Percentiles rank a stretch among this genome's conserved stretches.
Conservation (phyloP, 2,797 vertebrate genomes). For the Taenioides sp. region DNA sequence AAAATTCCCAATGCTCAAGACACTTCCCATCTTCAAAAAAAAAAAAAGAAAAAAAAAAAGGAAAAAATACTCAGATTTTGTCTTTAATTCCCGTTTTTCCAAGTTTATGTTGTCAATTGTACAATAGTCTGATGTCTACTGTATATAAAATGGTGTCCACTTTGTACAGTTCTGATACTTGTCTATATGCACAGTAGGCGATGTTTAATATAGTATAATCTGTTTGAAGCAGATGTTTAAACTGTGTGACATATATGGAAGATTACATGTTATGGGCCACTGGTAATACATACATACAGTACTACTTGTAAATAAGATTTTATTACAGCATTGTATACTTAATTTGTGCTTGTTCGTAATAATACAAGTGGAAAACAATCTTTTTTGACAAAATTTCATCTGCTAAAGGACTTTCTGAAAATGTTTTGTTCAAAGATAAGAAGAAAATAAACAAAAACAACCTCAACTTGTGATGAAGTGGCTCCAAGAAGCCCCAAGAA, state of each 20-base stretch:
- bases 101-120: constrained; percentile 56
- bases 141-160: constrained; percentile 72
- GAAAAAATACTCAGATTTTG: constrained; percentile 21
- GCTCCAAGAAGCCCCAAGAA: constrained; percentile 25
- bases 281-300: constrained; percentile 66
- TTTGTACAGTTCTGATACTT: constrained; percentile 78
- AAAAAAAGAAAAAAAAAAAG: background rate
- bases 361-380: constrained; percentile 69
- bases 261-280: constrained; percentile 74
- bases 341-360: constrained; percentile 74
- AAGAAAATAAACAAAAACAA: constrained; percentile 25
- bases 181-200: constrained; percentile 78
- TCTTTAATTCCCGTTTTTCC: constrained; percentile 28
- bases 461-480: constrained; percentile 49
- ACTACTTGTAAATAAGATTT: constrained; percentile 78
- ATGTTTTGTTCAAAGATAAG: constrained; percentile 48
- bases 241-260: constrained; percentile 73
- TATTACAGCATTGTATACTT: constrained; percentile 70
- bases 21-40: constrained; percentile 24
- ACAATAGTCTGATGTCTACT: constrained; percentile 66
- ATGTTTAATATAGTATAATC: constrained; percentile 75
- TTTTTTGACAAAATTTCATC: constrained; percentile 54
- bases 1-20: constrained; percentile 13
- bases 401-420: constrained; percentile 59
- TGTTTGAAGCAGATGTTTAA: constrained; percentile 77